These are phyloP conservation scores for Scaptomyza flava DNA, from an alignment of 2,888 invertebrate species.

Conservation along the genomic window DNA sequence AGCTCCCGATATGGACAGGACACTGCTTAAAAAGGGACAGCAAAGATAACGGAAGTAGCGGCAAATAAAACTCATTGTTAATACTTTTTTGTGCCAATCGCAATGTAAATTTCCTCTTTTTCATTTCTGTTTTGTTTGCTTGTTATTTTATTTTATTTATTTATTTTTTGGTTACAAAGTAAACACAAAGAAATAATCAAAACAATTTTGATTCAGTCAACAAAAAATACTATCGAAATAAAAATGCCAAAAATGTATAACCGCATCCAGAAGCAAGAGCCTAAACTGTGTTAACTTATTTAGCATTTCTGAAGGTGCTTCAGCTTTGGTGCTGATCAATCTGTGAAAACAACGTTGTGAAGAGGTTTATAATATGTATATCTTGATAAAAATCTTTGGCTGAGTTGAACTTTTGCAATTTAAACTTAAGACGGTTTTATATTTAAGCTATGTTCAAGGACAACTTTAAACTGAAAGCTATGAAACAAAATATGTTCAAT, in stretches of 20 bases:
- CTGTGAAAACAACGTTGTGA: not conserved
- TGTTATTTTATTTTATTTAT: not conserved
- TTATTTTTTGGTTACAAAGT: constrained; percentile 20
- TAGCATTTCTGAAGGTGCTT: not conserved
- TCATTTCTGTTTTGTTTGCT: not conserved
- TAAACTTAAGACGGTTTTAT: not conserved
- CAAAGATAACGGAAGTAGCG: constrained; percentile 68
- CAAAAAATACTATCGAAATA: constrained; percentile 40
- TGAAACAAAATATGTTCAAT: too few species aligned
- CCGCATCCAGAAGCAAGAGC: not conserved
- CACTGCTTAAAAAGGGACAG: constrained; percentile 50
- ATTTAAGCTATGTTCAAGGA: not conserved
- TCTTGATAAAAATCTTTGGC: not conserved
- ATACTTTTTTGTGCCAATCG: constrained; percentile 30
- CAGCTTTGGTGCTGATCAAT: not conserved
- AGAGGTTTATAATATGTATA: not conserved
- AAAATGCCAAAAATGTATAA: constrained; percentile 9
- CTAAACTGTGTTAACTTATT: not conserved
- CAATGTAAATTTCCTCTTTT: constrained; percentile 42
- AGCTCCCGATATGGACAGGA: constrained; percentile 32
- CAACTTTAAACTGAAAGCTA: not conserved
- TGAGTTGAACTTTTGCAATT: not conserved
- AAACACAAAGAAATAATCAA: constrained; percentile 25
- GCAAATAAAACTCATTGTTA: constrained; percentile 70
- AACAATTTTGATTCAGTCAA: constrained; percentile 68